These are phyloP conservation scores for Hydrozoanthus tunicans DNA, from an alignment of 64 coral and sea anemone species.

Conservation along the genomic window DNA sequence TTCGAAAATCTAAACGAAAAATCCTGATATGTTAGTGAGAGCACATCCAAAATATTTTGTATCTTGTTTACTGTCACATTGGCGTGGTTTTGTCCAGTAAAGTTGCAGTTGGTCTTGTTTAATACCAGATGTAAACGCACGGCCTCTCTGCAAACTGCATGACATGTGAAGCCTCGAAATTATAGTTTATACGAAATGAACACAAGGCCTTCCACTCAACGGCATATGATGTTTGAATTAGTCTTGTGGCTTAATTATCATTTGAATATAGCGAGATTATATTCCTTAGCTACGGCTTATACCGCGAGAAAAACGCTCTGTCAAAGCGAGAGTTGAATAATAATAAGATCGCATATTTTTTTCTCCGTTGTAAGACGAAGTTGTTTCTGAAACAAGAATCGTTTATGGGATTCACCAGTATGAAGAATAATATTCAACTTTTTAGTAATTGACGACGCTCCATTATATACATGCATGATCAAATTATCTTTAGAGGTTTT, in stretches of 20 bases:
- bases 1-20: too few relatives aligned
- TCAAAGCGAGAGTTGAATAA: not conserved
- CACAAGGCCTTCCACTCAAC: conserved; percentile 41
- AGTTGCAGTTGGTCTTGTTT: not conserved
- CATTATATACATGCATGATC: not conserved
- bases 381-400: not conserved
- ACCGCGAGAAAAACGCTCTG: not conserved
- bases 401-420: not conserved
- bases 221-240: not conserved
- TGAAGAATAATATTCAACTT: not conserved
- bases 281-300: not conserved
- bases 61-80: not conserved
- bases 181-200: not conserved
- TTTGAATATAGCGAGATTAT: conserved; percentile 22
- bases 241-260: conserved; percentile 20
- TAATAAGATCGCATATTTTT: not conserved
- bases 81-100: not conserved
- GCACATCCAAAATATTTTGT: too few relatives aligned
- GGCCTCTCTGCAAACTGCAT: not conserved
- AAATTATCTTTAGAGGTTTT: conserved; percentile 33
- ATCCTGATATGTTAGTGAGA: too few relatives aligned
- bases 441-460: not conserved
- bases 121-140: not conserved
- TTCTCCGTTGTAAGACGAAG: not conserved
- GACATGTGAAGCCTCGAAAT: not conserved